Base-by-base conservation (phyloP, 2,113 vertebrate genomes). In the Irena cyanogastra region DNA sequence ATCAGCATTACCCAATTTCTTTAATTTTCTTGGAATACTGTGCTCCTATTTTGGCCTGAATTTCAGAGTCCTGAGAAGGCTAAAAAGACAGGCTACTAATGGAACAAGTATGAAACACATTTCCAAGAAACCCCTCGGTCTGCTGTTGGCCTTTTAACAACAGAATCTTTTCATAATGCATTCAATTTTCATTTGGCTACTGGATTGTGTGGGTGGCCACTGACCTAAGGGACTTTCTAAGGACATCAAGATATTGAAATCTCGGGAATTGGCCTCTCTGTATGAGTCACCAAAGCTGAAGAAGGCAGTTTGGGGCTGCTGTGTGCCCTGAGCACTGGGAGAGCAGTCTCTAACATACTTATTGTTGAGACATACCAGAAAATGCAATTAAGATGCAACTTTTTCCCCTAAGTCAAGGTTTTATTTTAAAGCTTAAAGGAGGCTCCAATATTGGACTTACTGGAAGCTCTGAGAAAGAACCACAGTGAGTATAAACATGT, bases 151-250 rank as follows among this genome's bases (percentile, higher is more conserved):
- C 35, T 83, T 93, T 60, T 47, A 83, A 53, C 11, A 47, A 84
- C 18, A 63, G 49, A 87, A 60, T 60, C 28, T 86, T 90, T 79
- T 61, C 64, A 83, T 33, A 89, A 78, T 28, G 30, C 69, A 78
- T 47, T 72, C 17, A 45, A 50, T 64, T 82, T 85, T 39, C 37
- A 60, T 54, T 66, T 71, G 57, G 65, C 68, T 80, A 72, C 50
- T 80, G 50, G 61, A 64, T 2, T 81, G 92, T 2, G 53, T 66
- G 59, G 76, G 85, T 52, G 57, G 69, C 87, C 59, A 61, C 54
- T 85, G 85, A 93, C 77, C 88, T 78, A 80, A 90, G 82, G 42
- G 66, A 54, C 27, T 75, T 94, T 92, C 83, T 76, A 49, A 95
- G 75, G 88, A 69, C 90, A 86, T 56, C 17, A 78, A 54, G 75